Evolutionary conservation across 2,113 vertebrate species (phyloP).

Genomic region (Boulengeromyrus knoepffleri): DNA sequence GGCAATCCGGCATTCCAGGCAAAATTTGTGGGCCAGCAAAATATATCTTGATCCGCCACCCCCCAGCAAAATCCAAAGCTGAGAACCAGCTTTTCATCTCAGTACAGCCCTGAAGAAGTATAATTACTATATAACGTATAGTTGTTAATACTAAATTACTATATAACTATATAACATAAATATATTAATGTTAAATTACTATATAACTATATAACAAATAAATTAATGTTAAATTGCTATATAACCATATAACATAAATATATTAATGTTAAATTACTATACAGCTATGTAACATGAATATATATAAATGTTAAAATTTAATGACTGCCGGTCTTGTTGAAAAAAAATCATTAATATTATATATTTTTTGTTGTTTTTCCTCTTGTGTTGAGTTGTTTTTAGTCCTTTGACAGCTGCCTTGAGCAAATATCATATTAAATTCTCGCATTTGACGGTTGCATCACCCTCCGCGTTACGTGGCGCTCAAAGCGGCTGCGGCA

Average conservation of each 20-base stretch:
- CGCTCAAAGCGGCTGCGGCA: background rate
- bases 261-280: background rate
- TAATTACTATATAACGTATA: background rate
- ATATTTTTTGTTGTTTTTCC: background rate
- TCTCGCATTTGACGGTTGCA: background rate
- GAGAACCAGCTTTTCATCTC: background rate
- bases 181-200: background rate
- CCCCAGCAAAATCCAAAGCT: background rate
- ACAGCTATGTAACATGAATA: background rate
- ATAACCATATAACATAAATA: background rate
- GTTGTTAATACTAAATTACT: background rate
- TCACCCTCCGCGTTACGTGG: background rate
- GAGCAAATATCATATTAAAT: constrained; percentile 8
- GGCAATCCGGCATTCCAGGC: background rate
- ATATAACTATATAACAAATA: background rate
- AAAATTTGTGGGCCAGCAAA: background rate
- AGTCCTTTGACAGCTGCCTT: background rate
- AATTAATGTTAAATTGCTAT: background rate
- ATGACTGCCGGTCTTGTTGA: background rate
- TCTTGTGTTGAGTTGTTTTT: background rate
- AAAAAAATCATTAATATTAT: background rate
- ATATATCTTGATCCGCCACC: background rate
- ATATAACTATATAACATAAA: background rate
- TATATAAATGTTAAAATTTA: background rate
- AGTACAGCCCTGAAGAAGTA: background rate